These are phyloP conservation scores for Penaeus chinensis DNA, from an alignment of 1,140 invertebrate genomes.

Conservation along the genomic window DNA sequence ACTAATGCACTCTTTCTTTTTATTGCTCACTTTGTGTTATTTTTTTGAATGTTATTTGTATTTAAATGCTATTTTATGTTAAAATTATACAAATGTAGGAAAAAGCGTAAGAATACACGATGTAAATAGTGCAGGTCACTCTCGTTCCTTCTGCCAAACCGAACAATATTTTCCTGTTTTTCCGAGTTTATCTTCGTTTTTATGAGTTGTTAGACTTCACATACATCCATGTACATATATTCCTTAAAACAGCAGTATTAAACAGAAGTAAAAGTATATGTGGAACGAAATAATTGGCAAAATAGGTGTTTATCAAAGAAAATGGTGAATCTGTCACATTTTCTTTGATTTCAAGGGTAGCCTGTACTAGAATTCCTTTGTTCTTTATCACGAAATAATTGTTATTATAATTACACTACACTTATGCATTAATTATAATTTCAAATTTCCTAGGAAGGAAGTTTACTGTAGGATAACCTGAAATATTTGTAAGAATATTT, in stretches of 20 bases:
- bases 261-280: background rate
- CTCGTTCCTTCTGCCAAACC: slow-evolving; percentile 31
- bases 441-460: too few species aligned
- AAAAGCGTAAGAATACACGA: slow-evolving; percentile 59
- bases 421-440: too few species aligned
- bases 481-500: background rate
- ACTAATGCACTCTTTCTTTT: background rate
- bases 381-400: background rate
- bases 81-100: background rate
- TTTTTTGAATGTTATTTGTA: too few species aligned
- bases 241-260: background rate
- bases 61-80: too few species aligned
- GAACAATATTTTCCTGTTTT: slow-evolving; percentile 44
- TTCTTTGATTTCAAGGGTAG: background rate
- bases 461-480: too few species aligned
- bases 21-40: too few species aligned
- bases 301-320: slow-evolving; percentile 49
- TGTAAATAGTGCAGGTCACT: slow-evolving; percentile 62
- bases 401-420: background rate
- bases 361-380: background rate
- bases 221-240: background rate
- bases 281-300: slow-evolving; percentile 17
- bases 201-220: background rate
- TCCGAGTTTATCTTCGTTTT: background rate
- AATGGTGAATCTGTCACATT: background rate